Base-by-base conservation (phyloP, 2,113 vertebrate species). In the Hiodon tergisus region DNA sequence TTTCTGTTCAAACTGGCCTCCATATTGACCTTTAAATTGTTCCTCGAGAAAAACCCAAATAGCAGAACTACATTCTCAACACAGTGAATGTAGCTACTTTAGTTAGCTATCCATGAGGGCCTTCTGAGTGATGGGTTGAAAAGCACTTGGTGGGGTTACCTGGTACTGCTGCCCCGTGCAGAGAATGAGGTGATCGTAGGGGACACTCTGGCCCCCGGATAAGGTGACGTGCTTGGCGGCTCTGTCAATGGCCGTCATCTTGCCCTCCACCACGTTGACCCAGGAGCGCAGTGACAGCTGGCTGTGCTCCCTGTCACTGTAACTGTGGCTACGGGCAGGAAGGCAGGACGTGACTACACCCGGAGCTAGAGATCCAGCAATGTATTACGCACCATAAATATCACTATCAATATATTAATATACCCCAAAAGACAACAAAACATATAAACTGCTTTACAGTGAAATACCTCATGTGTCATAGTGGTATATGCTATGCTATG, bases 91-190 rank as follows among this genome's bases (percentile, higher is more conserved):
- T 31, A 59, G 14, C 9, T 9, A 59, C 58, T 59, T 9, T 11
- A 59, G 3, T 11, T 14, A 59, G 7, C 3, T 59, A 14, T 14
- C 14, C 3, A 59, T 59, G 9, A 59, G 9, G 58, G 14, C 9
- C 5, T 9, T 14, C 8, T 4, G 58, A 63, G 17, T 5, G 61
- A 16, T 31, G 31, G 31, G 31, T 31, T 31, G 31, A 31, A 31
- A 31, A 31, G 31, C 31, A 31, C 31, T 31, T 31, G 91, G 5
- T 73, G 31, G 88, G 80, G 74, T 91, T 72, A 97, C 97, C 94
- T 94, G 94, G 87, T 96, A 97, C 80, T 91, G 94, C 82, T 92
- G 92, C 5, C 97, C 97, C 0, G 88, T 94, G 54, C 95, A 96
- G 75, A 99, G 92, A 77, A 98, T 76, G 68, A 98, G 94, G 84